These are phyloP conservation scores for Heliconius hermathena DNA, from an alignment of 1,140 invertebrate species.

Conservation along the genomic window DNA sequence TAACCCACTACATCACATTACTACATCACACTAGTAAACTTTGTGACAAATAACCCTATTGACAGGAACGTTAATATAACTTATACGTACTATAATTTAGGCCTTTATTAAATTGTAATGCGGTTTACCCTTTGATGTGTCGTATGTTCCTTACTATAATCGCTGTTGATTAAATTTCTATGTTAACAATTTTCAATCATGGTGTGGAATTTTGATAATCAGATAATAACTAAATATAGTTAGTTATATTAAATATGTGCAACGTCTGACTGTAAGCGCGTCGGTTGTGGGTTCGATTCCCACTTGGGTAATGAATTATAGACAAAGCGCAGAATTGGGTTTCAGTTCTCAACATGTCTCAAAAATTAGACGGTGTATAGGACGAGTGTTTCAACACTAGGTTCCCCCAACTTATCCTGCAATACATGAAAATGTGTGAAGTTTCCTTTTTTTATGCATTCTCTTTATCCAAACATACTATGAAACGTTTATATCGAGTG, in stretches of 20 bases:
- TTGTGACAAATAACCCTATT: not conserved
- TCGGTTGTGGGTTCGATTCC: not conserved
- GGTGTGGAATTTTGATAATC: not conserved
- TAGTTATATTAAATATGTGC: too few species aligned
- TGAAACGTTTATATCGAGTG: not conserved
- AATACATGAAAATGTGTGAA: not conserved
- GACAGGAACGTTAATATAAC: not conserved
- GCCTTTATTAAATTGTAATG: slow-evolving; percentile 16
- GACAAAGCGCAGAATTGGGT: not conserved
- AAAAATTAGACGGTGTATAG: not conserved
- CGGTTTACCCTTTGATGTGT: slow-evolving; percentile 16
- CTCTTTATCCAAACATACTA: not conserved
- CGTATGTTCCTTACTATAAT: not conserved
- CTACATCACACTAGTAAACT: too few species aligned
- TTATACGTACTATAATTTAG: slow-evolving; percentile 16
- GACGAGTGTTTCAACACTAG: not conserved
- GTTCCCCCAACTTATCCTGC: not conserved
- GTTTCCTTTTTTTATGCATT: not conserved
- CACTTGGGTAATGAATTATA: not conserved
- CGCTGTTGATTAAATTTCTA: slow-evolving; percentile 23
- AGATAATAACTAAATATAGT: not conserved
- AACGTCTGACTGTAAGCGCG: not conserved
- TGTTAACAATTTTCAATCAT: slow-evolving; percentile 22
- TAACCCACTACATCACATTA: too few species aligned
- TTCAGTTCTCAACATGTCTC: not conserved